A percentile compares a stretch with the other conserved stretches of the same genome.
Evolutionary conservation across 2,797 vertebrate genomes (phyloP).

Genomic region (Buceros bicornis): DNA sequence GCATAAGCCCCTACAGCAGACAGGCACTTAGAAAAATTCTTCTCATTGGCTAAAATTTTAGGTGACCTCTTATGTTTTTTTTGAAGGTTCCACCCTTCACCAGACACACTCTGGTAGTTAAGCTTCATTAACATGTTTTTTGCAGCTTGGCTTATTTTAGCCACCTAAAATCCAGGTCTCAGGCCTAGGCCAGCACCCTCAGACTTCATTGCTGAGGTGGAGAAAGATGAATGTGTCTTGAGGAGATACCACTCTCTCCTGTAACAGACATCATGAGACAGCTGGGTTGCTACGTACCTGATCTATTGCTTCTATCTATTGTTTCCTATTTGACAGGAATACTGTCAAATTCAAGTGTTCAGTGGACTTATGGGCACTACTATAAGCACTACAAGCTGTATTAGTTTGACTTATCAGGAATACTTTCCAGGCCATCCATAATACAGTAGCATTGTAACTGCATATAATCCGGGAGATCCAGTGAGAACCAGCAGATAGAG

Average conservation of each 20-base stretch:
- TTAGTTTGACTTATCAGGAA: not conserved
- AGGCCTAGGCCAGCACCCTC: not conserved
- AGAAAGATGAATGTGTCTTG: not conserved
- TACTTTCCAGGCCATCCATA: not conserved
- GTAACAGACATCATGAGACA: not conserved
- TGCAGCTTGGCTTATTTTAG: not conserved
- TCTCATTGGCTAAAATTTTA: not conserved
- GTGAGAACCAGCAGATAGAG: not conserved
- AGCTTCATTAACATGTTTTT: not conserved
- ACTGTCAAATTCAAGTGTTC: not conserved
- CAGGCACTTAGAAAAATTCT: not conserved
- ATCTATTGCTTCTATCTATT: not conserved
- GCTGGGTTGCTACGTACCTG: not conserved
- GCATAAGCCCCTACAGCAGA: fast-evolving
- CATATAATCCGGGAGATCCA: not conserved
- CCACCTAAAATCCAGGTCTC: not conserved
- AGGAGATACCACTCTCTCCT: not conserved
- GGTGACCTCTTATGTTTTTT: not conserved
- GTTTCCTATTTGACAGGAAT: not conserved
- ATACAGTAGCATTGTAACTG: not conserved
- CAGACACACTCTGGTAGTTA: not conserved
- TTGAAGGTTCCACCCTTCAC: not conserved
- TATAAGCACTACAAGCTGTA: not conserved
- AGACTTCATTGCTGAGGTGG: not conserved
- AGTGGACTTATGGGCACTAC: not conserved